Evolutionary conservation across 2,797 vertebrate genomes (phyloP).

Genomic region (Rhincodon typus): DNA sequence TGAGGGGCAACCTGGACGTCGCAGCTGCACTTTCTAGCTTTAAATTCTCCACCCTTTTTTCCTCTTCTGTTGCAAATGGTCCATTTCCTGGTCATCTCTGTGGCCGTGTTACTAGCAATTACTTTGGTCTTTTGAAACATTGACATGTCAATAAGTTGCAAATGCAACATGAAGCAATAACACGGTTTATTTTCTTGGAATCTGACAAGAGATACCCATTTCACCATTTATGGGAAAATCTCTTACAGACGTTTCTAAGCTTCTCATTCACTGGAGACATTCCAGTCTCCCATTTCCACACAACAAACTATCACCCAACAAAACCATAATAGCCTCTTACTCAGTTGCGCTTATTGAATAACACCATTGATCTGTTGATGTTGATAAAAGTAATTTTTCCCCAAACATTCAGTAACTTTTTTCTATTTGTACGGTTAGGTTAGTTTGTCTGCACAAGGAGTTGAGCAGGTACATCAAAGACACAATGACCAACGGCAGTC

Average conservation of each 20-base stretch:
- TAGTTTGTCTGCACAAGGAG: neutral
- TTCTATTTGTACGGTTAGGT: neutral
- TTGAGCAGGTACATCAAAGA: neutral
- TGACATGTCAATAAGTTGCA: neutral
- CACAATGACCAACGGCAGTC: neutral
- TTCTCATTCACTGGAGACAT: neutral
- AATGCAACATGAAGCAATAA: neutral
- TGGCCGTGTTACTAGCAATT: neutral
- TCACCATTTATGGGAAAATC: neutral
- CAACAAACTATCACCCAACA: neutral
- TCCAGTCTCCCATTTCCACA: neutral
- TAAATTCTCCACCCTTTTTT: neutral
- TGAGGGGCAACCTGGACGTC: neutral
- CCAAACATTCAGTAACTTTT: neutral
- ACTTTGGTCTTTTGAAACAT: neutral
- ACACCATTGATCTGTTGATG: neutral
- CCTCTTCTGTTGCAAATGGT: neutral
- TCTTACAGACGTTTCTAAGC: neutral
- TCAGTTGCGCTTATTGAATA: neutral
- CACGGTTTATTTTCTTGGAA: neutral
- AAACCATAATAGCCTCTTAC: neutral
- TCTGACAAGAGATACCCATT: neutral
- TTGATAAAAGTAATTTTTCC: neutral
- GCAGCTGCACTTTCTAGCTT: neutral
- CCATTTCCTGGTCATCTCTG: neutral